Evolutionary conservation across 2,888 invertebrate genomes (phyloP).

Genomic region (Pemphredon lugubris): DNA sequence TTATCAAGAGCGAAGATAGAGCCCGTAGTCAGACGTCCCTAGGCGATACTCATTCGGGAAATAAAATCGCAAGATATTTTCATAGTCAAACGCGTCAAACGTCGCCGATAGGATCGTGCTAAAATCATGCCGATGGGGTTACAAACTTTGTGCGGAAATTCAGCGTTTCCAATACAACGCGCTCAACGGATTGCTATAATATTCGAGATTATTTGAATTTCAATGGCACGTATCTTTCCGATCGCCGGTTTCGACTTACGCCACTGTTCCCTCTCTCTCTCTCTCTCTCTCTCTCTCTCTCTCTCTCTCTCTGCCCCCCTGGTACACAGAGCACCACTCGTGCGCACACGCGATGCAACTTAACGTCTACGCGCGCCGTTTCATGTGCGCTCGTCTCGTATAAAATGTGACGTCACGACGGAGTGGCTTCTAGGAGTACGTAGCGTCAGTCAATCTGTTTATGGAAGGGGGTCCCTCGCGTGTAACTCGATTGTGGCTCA

Average conservation of each 20-base stretch:
- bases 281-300: not conserved
- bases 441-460: slow-evolving; percentile 63
- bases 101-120: too few relatives aligned
- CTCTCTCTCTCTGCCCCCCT: not conserved
- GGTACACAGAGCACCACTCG: slow-evolving; percentile 19
- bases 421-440: slow-evolving; percentile 9
- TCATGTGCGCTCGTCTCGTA: slow-evolving; percentile 12
- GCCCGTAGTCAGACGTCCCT: too few relatives aligned
- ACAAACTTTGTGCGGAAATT: too few relatives aligned
- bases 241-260: slow-evolving; percentile 25
- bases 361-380: slow-evolving; percentile 9
- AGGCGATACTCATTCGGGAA: too few relatives aligned
- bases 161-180: too few relatives aligned
- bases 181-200: slow-evolving; percentile 24
- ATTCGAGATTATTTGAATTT: slow-evolving; percentile 29
- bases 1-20: too few relatives aligned
- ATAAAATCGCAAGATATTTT: too few relatives aligned
- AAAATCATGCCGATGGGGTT: too few relatives aligned
- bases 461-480: slow-evolving; percentile 52
- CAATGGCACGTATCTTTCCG: slow-evolving; percentile 27
- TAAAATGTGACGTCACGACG: slow-evolving; percentile 40
- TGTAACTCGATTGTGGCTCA: slow-evolving; percentile 59
- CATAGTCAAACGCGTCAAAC: too few relatives aligned
- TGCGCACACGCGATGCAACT: slow-evolving; percentile 21
- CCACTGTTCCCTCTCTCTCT: slow-evolving; percentile 5